phyloP scores from a whole-genome alignment of 2,888 invertebrate species.

The Hirtodrosophila cameraria region DNA sequence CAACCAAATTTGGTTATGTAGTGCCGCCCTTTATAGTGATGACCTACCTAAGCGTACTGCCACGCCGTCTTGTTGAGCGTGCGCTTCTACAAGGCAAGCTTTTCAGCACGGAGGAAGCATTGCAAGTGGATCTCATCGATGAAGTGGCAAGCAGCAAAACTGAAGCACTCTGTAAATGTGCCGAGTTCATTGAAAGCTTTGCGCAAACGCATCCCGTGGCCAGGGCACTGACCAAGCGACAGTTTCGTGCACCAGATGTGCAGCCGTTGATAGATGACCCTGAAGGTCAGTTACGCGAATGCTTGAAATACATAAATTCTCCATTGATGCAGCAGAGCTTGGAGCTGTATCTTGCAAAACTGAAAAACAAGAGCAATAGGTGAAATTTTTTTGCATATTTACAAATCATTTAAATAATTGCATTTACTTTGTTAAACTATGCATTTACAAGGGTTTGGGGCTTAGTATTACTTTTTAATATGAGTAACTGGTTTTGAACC shows the following conservation, averaged over 20 bases:
- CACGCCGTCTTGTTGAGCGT: conserved; percentile 88
- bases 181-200: conserved; percentile 87
- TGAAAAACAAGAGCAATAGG: conserved; percentile 30
- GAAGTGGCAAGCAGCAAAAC: conserved; percentile 88
- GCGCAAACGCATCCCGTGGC: conserved; percentile 87
- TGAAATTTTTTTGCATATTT: not conserved
- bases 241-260: conserved; percentile 85
- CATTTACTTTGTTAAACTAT: conserved; percentile 38
- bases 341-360: conserved; percentile 16
- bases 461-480: not conserved
- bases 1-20: conserved; percentile 92
- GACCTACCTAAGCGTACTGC: conserved; percentile 87
- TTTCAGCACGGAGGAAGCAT: conserved; percentile 90
- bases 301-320: conserved; percentile 86
- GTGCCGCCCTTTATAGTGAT: conserved; percentile 91
- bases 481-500: conserved; percentile 1
- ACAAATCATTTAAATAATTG: not conserved
- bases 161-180: conserved; percentile 88
- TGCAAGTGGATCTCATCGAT: conserved; percentile 91
- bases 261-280: conserved; percentile 86
- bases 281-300: conserved; percentile 87
- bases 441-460: conserved; percentile 24
- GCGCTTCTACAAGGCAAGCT: conserved; percentile 90
- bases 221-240: conserved; percentile 86
- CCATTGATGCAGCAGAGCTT: conserved; percentile 88